These are phyloP conservation scores for Lates calcarifer DNA, from an alignment of 2,113 vertebrate species.

Conservation along the genomic window DNA sequence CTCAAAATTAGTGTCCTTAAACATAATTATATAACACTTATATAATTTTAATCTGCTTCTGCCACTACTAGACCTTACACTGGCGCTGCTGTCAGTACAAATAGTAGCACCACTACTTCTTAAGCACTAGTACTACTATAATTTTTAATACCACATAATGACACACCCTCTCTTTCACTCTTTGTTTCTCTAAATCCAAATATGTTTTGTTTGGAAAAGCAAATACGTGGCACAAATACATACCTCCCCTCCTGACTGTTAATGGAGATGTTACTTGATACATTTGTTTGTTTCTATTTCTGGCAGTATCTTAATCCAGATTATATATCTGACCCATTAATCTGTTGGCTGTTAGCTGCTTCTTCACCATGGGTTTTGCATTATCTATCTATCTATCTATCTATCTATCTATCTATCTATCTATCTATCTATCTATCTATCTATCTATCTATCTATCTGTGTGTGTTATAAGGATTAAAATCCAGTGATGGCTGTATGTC, in stretches of 20 bases:
- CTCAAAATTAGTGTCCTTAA: background rate
- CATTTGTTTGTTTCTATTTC: constrained; percentile 56
- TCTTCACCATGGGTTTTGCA: background rate
- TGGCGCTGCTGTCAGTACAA: background rate
- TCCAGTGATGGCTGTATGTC: background rate
- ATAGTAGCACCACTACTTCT: background rate
- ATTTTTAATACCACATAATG: background rate
- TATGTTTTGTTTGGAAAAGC: background rate
- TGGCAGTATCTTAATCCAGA: constrained; percentile 57
- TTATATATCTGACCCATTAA: constrained; percentile 57
- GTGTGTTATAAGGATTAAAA: constrained; percentile 16
- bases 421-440: constrained; percentile 9
- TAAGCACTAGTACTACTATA: background rate
- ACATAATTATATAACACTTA: constrained; percentile 7
- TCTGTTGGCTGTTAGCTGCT: constrained; percentile 43
- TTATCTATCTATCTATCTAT: constrained; percentile 11
- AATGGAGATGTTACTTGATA: constrained; percentile 15
- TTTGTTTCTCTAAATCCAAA: background rate
- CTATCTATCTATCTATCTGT: constrained; percentile 10
- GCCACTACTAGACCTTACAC: background rate
- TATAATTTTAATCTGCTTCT: background rate
- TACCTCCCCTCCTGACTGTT: background rate
- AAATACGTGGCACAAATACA: background rate
- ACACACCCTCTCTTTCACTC: background rate
- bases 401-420: constrained; percentile 4